A percentile compares a stretch with the other conserved stretches of the same genome.
phyloP scores from a whole-genome alignment of 2,113 vertebrate genomes.

The Bothrops jararaca region DNA sequence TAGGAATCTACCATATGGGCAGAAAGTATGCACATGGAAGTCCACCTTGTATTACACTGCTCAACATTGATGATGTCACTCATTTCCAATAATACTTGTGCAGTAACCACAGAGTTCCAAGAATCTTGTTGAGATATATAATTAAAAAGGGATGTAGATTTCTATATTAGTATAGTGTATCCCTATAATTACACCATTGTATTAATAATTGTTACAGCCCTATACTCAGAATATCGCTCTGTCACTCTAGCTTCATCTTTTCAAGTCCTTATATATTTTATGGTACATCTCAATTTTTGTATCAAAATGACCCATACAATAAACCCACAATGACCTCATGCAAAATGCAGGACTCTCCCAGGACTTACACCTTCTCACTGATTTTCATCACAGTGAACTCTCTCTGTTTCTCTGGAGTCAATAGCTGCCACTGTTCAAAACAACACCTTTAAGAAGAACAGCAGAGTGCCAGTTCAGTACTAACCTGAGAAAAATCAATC shows the following conservation, averaged over 20 bases:
- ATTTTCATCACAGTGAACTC: not conserved
- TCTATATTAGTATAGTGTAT: not conserved
- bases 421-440: not conserved
- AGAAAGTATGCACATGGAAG: not conserved
- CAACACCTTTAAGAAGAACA: slow-evolving; percentile 10
- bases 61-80: not conserved
- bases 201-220: not conserved
- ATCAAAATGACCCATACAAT: not conserved
- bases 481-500: slow-evolving; percentile 24
- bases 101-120: not conserved
- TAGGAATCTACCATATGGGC: not conserved
- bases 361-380: not conserved
- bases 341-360: not conserved
- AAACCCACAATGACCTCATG: not conserved
- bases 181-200: not conserved
- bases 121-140: not conserved
- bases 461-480: not conserved
- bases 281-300: not conserved
- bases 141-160: not conserved
- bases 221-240: not conserved
- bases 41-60: not conserved
- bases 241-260: not conserved
- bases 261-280: not conserved
- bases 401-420: not conserved
- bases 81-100: not conserved